Evolutionary conservation across 2,113 vertebrate genomes (phyloP).

Genomic region (Neomonachus schauinslandi): DNA sequence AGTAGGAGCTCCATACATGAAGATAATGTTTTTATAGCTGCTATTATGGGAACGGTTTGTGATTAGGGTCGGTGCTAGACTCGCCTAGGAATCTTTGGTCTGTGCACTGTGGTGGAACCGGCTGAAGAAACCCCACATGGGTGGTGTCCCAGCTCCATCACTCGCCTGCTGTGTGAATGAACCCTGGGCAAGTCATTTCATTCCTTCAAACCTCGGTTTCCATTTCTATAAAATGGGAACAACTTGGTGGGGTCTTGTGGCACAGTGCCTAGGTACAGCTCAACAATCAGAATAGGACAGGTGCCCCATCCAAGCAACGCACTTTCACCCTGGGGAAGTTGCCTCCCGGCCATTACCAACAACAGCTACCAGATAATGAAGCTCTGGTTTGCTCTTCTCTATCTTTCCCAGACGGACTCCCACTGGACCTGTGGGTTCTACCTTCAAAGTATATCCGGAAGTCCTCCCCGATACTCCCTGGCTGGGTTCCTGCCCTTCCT

Average conservation of each 20-base stretch:
- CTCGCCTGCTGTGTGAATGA: not conserved
- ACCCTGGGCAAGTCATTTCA: not conserved
- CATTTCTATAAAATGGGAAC: not conserved
- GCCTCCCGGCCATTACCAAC: not conserved
- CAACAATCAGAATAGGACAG: not conserved
- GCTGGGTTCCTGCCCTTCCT: not conserved
- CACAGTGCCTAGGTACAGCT: not conserved
- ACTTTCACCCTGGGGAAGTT: not conserved
- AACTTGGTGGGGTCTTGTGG: not conserved
- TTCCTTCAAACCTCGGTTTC: not conserved
- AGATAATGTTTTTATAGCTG: not conserved
- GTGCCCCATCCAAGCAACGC: accelerated
- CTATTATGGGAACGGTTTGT: not conserved
- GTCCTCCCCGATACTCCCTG: not conserved
- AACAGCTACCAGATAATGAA: not conserved
- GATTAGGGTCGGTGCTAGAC: not conserved
- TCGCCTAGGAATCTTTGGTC: not conserved
- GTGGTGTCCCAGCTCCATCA: not conserved
- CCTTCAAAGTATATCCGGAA: not conserved
- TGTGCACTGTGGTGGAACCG: not conserved
- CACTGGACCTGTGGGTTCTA: too few relatives aligned
- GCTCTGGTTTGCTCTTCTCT: accelerated
- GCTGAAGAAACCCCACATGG: accelerated
- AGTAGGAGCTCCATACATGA: not conserved
- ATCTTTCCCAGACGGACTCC: not conserved